Percentiles rank a stretch among this genome's conserved stretches.
These are phyloP conservation scores for Acanthosepion pharaonis DNA, from an alignment of 2,888 invertebrate species.

Conservation along the genomic window DNA sequence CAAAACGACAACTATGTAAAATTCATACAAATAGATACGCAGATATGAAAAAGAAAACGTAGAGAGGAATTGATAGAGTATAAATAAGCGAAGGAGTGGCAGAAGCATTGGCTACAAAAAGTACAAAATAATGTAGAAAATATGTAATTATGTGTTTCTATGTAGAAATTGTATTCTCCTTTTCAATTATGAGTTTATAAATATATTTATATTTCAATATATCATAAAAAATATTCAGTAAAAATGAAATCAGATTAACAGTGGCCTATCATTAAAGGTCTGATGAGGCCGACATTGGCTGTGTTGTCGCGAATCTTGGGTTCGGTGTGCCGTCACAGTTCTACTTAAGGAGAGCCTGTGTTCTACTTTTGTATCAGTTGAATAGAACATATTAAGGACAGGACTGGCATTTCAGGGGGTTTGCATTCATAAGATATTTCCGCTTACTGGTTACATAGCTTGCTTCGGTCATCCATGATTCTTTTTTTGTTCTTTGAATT, in stretches of 20 bases:
- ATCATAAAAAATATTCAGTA: background rate
- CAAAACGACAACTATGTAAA: background rate
- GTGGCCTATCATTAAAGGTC: slow-evolving; percentile 8
- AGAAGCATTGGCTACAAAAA: background rate
- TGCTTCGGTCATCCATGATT: background rate
- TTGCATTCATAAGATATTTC: slow-evolving; percentile 33
- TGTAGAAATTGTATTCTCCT: background rate
- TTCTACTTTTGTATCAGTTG: background rate
- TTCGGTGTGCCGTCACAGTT: background rate
- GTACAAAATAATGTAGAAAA: background rate
- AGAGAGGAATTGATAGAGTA: too few species aligned
- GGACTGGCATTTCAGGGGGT: background rate
- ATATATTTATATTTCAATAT: background rate
- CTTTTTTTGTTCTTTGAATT: background rate
- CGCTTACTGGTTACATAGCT: background rate
- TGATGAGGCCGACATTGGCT: background rate
- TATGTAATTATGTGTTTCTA: background rate
- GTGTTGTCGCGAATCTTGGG: background rate
- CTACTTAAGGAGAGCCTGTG: background rate
- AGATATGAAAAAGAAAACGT: too few species aligned
- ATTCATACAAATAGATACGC: too few species aligned
- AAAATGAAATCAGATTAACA: background rate
- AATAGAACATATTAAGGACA: slow-evolving; percentile 16
- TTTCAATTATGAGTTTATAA: background rate
- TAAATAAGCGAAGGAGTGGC: background rate